phyloP scores from a whole-genome alignment of 2,888 invertebrate genomes.

The Prosopocoilus inquinatus region DNA sequence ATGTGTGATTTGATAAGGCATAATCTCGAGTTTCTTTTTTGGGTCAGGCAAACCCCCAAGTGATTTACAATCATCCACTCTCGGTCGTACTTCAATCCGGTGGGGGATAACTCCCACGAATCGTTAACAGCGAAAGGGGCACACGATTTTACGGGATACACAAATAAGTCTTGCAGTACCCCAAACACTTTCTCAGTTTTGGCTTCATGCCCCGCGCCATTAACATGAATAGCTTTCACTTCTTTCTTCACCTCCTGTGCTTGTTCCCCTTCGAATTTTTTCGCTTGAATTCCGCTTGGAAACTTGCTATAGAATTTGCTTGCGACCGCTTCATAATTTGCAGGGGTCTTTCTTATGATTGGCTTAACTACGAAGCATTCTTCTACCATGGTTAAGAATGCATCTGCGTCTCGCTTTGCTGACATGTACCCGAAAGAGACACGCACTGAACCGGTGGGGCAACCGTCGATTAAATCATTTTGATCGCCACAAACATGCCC shows the following conservation, averaged over 20 bases:
- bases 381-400: conserved; percentile 69
- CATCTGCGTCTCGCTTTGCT: conserved; percentile 67
- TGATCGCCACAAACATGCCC: conserved; percentile 93
- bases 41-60: conserved; percentile 80
- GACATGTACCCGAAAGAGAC: conserved; percentile 94
- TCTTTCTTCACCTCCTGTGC: background rate
- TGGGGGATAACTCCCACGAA: conserved; percentile 70
- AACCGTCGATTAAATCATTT: conserved; percentile 78
- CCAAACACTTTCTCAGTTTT: conserved; percentile 22
- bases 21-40: conserved; percentile 78
- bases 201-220: background rate
- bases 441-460: conserved; percentile 89
- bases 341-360: conserved; percentile 40
- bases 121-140: conserved; percentile 67
- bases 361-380: conserved; percentile 68
- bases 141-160: conserved; percentile 93
- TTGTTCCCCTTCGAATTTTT: background rate
- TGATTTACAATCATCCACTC: conserved; percentile 90
- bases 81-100: conserved; percentile 85
- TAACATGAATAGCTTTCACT: background rate
- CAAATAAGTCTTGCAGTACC: conserved; percentile 48
- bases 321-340: background rate
- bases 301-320: conserved; percentile 16
- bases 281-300: background rate
- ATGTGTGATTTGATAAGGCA: conserved; percentile 76